Evolutionary conservation across 2,797 vertebrate species (phyloP).

Genomic region (Diglossa cyanea): DNA sequence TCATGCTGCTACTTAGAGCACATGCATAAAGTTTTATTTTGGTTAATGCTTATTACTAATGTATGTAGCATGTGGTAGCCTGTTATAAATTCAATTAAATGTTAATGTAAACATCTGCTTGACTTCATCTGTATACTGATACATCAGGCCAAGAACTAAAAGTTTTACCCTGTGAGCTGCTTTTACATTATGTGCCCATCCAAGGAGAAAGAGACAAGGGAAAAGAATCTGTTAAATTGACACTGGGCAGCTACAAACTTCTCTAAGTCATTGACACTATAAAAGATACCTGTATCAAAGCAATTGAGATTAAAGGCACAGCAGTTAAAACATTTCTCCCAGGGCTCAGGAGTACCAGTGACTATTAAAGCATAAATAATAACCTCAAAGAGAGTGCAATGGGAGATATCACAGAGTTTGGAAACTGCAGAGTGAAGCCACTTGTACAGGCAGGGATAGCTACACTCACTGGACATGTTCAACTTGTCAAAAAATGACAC

Average conservation of each 20-base stretch:
- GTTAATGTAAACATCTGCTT: constrained; percentile 58
- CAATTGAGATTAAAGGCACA: background rate
- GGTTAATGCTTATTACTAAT: constrained; percentile 56
- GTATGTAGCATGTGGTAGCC: constrained; percentile 18
- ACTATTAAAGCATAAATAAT: constrained; percentile 15
- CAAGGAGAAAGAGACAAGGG: background rate
- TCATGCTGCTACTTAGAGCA: background rate
- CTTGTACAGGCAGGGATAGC: background rate
- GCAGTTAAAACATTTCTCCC: background rate
- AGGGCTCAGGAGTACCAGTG: background rate
- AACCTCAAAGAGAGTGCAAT: background rate
- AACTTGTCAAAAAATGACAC: background rate
- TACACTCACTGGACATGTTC: background rate
- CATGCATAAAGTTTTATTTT: constrained; percentile 33
- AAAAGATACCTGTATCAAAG: background rate
- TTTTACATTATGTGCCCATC: background rate
- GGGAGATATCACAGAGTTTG: background rate
- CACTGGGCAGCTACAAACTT: background rate
- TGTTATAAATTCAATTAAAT: constrained; percentile 59
- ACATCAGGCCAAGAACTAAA: background rate
- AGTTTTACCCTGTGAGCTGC: background rate
- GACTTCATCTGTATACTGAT: background rate
- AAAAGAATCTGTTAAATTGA: background rate
- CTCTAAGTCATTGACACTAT: background rate
- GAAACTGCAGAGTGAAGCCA: background rate